Conservation (phyloP, 2,888 invertebrate species). For the Eilema griseolum region DNA sequence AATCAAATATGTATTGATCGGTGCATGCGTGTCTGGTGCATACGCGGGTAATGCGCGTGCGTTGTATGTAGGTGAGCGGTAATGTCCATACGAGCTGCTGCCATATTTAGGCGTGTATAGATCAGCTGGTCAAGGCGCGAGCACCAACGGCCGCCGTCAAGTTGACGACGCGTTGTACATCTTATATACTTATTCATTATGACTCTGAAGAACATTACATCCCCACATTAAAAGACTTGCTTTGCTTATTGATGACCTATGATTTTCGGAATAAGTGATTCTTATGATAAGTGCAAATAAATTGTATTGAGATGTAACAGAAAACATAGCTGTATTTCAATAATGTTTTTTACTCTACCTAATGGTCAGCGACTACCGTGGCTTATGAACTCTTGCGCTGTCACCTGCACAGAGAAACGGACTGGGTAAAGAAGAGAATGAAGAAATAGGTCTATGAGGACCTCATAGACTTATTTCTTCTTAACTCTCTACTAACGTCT, state of each 20-base stretch:
- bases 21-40: slow-evolving; percentile 1
- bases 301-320: neutral
- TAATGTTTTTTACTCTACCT: neutral
- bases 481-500: too few species aligned
- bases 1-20: slow-evolving; percentile 21
- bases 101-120: slow-evolving; percentile 61
- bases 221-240: too few species aligned
- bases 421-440: neutral
- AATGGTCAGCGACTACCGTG: neutral
- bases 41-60: slow-evolving; percentile 5
- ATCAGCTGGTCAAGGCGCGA: slow-evolving; percentile 50
- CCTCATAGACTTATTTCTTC: too few species aligned
- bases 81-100: slow-evolving; percentile 59
- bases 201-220: neutral
- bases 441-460: neutral
- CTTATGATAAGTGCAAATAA: neutral
- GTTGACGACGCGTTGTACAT: slow-evolving; percentile 9
- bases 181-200: neutral
- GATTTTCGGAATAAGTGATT: neutral
- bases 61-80: slow-evolving; percentile 59
- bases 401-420: neutral
- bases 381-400: neutral
- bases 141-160: slow-evolving; percentile 12
- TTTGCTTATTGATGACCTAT: neutral
- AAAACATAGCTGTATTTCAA: neutral